Evolutionary conservation across 2,888 invertebrate species (phyloP).

Genomic region (Campoletis raptor): DNA sequence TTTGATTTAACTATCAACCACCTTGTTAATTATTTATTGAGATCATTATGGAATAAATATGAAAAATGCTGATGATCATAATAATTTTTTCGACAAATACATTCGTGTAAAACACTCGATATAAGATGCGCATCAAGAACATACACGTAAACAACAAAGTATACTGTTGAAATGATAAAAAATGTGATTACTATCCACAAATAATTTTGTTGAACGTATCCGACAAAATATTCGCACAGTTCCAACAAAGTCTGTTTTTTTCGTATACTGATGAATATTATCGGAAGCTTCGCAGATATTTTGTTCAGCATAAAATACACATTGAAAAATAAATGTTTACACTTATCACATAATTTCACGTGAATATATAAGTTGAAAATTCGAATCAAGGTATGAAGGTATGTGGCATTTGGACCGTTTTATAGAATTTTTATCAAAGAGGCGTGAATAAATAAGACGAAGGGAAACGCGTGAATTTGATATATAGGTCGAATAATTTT

Average conservation of each 20-base stretch:
- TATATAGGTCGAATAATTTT: conserved; percentile 3
- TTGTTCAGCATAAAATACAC: not conserved
- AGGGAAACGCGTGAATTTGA: conserved; percentile 7
- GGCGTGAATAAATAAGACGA: not conserved
- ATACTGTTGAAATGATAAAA: too few species aligned
- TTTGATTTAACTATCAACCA: not conserved
- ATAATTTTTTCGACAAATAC: too few species aligned
- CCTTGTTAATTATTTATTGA: not conserved
- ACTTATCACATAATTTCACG: not conserved
- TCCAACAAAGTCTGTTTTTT: too few species aligned
- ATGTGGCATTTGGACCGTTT: not conserved
- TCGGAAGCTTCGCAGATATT: not conserved
- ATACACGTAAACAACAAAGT: too few species aligned
- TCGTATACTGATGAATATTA: not conserved
- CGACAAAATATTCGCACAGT: too few species aligned
- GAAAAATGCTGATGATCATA: too few species aligned
- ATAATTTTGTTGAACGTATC: too few species aligned
- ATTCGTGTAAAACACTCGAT: too few species aligned
- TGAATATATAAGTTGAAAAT: not conserved
- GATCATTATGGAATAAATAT: too few species aligned
- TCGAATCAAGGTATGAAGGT: not conserved
- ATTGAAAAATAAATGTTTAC: not conserved
- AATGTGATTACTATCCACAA: too few species aligned
- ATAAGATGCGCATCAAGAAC: too few species aligned
- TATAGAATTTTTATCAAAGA: not conserved